Percentiles rank a stretch among this genome's conserved stretches.
These are phyloP conservation scores for Aphrophora alni DNA, from an alignment of 2,888 invertebrate genomes.

Conservation along the genomic window DNA sequence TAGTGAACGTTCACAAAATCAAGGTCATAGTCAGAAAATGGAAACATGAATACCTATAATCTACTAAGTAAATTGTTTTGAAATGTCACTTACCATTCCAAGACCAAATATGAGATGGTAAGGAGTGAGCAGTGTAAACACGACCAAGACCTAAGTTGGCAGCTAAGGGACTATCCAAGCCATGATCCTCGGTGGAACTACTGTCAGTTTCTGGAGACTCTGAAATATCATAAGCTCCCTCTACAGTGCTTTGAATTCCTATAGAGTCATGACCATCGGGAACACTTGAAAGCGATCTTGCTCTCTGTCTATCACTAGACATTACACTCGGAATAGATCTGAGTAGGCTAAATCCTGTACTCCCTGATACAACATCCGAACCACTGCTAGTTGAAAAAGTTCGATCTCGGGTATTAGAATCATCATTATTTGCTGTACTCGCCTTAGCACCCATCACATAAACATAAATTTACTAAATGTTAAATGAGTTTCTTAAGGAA, in stretches of 20 bases:
- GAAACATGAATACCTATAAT: too few species aligned
- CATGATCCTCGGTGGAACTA: slow-evolving; percentile 72
- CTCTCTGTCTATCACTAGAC: slow-evolving; percentile 80
- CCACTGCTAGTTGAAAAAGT: slow-evolving; percentile 79
- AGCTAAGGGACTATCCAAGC: slow-evolving; percentile 59
- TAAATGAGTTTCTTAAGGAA: slow-evolving; percentile 17
- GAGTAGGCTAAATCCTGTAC: slow-evolving; percentile 70
- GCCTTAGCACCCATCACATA: slow-evolving; percentile 80
- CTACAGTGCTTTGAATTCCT: slow-evolving; percentile 65
- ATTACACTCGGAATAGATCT: slow-evolving; percentile 74
- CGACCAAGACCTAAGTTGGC: slow-evolving; percentile 70
- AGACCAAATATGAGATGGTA: slow-evolving; percentile 93
- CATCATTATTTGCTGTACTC: slow-evolving; percentile 79
- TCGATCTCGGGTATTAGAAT: slow-evolving; percentile 71
- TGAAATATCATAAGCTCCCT: slow-evolving; percentile 66
- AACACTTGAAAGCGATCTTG: slow-evolving; percentile 82
- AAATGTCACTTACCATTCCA: slow-evolving; percentile 66
- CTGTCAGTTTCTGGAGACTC: slow-evolving; percentile 72
- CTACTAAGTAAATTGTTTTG: neutral
- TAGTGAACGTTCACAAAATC: neutral
- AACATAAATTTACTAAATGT: slow-evolving; percentile 39
- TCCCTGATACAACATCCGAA: slow-evolving; percentile 67
- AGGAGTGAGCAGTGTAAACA: slow-evolving; percentile 86
- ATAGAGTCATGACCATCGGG: slow-evolving; percentile 75
- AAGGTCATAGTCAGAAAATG: neutral